Base-by-base conservation (phyloP, 2,888 invertebrate species). In the Lepidocyrtoides sp. region DNA sequence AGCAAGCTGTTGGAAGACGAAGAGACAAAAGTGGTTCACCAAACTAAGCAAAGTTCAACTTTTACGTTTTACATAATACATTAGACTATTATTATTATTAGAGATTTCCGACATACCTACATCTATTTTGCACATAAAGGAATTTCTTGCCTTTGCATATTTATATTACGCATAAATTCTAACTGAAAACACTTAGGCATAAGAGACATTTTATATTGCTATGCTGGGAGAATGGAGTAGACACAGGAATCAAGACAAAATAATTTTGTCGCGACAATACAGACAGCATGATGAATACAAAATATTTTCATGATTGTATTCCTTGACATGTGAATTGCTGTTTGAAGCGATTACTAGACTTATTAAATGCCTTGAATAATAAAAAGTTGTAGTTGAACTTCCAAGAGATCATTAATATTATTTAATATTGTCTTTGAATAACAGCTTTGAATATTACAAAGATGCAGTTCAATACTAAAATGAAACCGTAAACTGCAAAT, bases 1-100 rank as follows among this genome's bases (percentile, higher is more conserved):
- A n/a, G n/a, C n/a, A 83, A 66, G 83, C 23, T 26, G 32, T 44
- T 36, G 5, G 14, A 20, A 23, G n/a, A n/a, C n/a, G 32, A 29
- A 60, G 20, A 36, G 81, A 23, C 32, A 57, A n/a, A 82, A 83
- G 29, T 48, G 29, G 83, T 8, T 29, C 66, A 48, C 41, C 12
- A 29, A 54, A 29, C 51, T 10, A 20, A 81, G 69, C 60, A 89
- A 79, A 88, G 54, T 79, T 87, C 63, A 79, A 77, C 77, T 32
- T 63, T 86, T 44, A 12, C 81, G 20, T 51, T 89, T 89, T 88
- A 81, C 81, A 86, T 20, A n/a, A 41, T 26, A 79, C 75, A 60
- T 2, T n/a, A n/a, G 66, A 66, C 60, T 60, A 51, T 60, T 81
- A 60, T 8, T n/a, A n/a, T n/a, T n/a, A n/a, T n/a, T n/a, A n/a